These are phyloP conservation scores for Pollenia labialis DNA, from an alignment of 2,888 invertebrate species.

Conservation along the genomic window DNA sequence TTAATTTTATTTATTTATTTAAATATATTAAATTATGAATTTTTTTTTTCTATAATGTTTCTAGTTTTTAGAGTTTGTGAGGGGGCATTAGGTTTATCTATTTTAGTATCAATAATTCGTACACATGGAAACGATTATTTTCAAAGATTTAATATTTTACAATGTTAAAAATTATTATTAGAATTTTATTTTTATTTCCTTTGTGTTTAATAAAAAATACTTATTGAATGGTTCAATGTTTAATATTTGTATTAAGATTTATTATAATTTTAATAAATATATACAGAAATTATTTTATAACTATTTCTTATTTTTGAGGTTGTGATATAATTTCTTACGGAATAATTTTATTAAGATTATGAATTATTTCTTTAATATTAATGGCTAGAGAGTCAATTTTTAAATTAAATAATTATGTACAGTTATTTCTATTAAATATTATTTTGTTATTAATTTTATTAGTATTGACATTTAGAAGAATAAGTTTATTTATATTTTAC, in stretches of 20 bases:
- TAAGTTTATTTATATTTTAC: conserved; percentile 88
- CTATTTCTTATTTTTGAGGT: conserved; percentile 81
- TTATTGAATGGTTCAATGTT: conserved; percentile 86
- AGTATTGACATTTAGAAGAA: conserved; percentile 85
- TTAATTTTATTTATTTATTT: conserved; percentile 85
- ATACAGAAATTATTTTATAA: conserved; percentile 81
- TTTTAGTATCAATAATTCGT: conserved; percentile 87
- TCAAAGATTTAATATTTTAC: conserved; percentile 86
- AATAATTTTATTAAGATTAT: conserved; percentile 86
- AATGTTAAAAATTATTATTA: conserved; percentile 85
- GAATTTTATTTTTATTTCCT: conserved; percentile 84
- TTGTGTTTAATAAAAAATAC: conserved; percentile 85
- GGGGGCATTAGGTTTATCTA: conserved; percentile 87
- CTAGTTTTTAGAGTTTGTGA: conserved; percentile 88
- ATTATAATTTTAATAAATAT: conserved; percentile 84
- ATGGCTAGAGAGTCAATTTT: conserved; percentile 85
- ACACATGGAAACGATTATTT: conserved; percentile 88
- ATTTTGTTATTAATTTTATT: conserved; percentile 86
- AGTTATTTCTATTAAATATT: conserved; percentile 86
- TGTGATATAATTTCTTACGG: conserved; percentile 86
- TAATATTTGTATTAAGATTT: conserved; percentile 85
- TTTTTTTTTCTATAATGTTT: conserved; percentile 87
- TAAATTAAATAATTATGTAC: conserved; percentile 84
- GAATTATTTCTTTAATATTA: conserved; percentile 87
- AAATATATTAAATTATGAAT: conserved; percentile 84